Percentiles rank a stretch among this genome's conserved stretches.
Conservation (phyloP, 2,113 vertebrate species). For the Apaloderma vittatum region DNA sequence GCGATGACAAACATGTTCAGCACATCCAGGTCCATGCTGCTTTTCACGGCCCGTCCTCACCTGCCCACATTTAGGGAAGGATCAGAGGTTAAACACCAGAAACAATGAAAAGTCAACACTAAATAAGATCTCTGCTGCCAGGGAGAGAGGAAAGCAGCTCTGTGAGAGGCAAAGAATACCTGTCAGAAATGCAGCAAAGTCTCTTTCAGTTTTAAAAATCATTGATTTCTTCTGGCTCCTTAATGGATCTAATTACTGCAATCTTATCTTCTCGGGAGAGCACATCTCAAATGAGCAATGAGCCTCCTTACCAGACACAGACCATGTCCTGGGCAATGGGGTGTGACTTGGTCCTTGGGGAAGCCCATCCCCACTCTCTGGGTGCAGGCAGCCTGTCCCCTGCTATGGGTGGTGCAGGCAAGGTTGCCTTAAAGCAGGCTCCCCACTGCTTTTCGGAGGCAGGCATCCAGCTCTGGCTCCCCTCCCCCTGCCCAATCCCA, state of each 20-base stretch:
- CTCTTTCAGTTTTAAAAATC: neutral
- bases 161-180: neutral
- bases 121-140: neutral
- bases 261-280: neutral
- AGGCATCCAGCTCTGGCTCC: neutral
- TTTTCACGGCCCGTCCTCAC: neutral
- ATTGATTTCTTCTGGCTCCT: neutral
- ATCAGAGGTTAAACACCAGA: neutral
- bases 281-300: neutral
- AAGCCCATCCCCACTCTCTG: neutral
- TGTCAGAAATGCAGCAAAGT: neutral
- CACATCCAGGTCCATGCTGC: conserved; percentile 88
- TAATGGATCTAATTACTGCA: neutral
- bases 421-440: neutral
- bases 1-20: conserved; percentile 89
- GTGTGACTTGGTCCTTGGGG: neutral
- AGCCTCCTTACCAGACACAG: neutral
- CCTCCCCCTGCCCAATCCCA: neutral
- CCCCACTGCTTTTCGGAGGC: neutral
- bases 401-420: neutral
- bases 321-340: fast-evolving
- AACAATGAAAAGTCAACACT: neutral
- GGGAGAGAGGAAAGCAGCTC: neutral
- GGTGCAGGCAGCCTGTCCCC: neutral
- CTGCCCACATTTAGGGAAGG: conserved; percentile 24